These are phyloP conservation scores for Oxytorus armatus DNA, from an alignment of 2,888 invertebrate genomes.

Conservation along the genomic window DNA sequence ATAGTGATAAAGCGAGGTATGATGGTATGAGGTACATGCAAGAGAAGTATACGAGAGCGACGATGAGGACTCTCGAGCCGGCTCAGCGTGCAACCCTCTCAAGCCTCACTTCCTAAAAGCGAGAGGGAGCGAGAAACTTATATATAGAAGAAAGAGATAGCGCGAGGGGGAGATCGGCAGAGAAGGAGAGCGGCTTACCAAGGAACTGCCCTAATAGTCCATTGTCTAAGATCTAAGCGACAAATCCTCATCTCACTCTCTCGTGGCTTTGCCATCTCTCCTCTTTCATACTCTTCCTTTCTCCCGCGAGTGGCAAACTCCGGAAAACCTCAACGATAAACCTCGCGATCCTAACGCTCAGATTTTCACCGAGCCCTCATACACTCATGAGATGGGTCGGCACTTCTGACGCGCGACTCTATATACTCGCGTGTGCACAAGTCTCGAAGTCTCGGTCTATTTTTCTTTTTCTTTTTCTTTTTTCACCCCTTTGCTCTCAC, in stretches of 20 bases:
- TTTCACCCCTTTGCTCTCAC: slow-evolving; percentile 12
- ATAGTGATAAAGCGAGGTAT: slow-evolving; percentile 25
- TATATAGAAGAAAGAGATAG: slow-evolving; percentile 52
- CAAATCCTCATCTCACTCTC: slow-evolving; percentile 72
- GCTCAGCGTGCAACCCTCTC: slow-evolving; percentile 64
- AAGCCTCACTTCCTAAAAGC: slow-evolving; percentile 57
- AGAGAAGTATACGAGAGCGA: slow-evolving; percentile 58
- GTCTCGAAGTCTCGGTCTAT: slow-evolving; percentile 39
- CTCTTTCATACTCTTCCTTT: slow-evolving; percentile 36
- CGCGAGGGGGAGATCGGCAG: slow-evolving; percentile 69
- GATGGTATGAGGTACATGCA: slow-evolving; percentile 49
- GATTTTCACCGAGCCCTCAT: slow-evolving; percentile 39
- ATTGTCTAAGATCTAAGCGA: slow-evolving; percentile 81
- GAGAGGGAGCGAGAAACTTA: slow-evolving; percentile 42
- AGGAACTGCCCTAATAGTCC: slow-evolving; percentile 82
- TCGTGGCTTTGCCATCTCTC: slow-evolving; percentile 54
- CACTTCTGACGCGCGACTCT: not conserved
- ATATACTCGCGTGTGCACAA: slow-evolving; percentile 26
- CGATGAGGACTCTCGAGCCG: slow-evolving; percentile 65
- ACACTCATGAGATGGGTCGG: slow-evolving; percentile 24
- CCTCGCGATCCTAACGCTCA: slow-evolving; percentile 52
- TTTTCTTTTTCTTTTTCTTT: slow-evolving; percentile 13
- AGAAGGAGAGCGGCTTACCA: slow-evolving; percentile 78
- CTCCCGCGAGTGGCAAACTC: slow-evolving; percentile 27
- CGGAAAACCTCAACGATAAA: slow-evolving; percentile 38